Evolutionary conservation across 1,140 invertebrate species (phyloP), one percentile per base, ranked within the genome.

Genomic region (Muscidifurax raptorellus): DNA sequence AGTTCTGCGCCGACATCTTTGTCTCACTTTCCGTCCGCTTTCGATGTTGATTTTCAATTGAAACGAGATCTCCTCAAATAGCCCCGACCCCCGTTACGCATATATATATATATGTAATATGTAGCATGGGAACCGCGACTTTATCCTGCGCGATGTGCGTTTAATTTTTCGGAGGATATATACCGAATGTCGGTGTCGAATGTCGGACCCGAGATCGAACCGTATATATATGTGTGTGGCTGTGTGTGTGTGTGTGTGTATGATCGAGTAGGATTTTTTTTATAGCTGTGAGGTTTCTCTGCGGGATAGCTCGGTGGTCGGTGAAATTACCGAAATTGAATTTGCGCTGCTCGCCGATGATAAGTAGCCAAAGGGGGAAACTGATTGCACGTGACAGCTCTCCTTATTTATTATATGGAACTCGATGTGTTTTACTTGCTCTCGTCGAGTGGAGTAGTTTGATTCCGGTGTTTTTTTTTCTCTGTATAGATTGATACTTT

Each of bases 21-120:
- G 88, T 90, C 90, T 90, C 87, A 86, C 86, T 82, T 74, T 85
- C 84, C 83, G 40, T 71, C 59, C 52, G 40, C 12, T 74, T 64
- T 86, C 81, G 86, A 87, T 90, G 90, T 91, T 92, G 91, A 92
- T 92, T 91, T 91, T 92, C 91, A 91, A 92, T 92, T 92, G 92
- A 92, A 93, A 93, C 90, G 91, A 92, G 92, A 93, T 93, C 90
- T 91, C 89, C 87, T 92, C 91, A 92, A 93, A 93, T 90, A 92
- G 80, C 74, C 86, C 88, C 90, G 59, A 30, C 66, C 66, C 66
- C 87, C 83, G 88, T 28, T 89, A 91, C 90, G 91, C 90, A 88
- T 84, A 32, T 32, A 32, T 32, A 32, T 32, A 32, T 32, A 32
- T 32, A 32, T 32, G 5, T 2, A 32, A 32, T 40, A 36, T 36